phyloP scores from a whole-genome alignment of 1,140 invertebrate genomes.

The Megalonaias nervosa region DNA sequence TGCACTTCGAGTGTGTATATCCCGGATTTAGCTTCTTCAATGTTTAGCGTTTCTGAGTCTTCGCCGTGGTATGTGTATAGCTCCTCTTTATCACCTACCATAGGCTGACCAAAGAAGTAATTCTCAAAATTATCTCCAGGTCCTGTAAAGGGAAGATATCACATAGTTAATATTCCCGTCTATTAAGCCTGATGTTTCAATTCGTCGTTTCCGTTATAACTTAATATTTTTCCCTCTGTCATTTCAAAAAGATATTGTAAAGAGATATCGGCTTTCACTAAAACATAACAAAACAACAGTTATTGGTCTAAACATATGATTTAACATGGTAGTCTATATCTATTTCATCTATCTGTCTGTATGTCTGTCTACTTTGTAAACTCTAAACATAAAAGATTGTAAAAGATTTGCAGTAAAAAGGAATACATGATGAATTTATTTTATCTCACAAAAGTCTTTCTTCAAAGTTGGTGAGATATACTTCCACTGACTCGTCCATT shows the following conservation, averaged over 20 bases:
- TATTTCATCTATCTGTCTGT: too few relatives aligned
- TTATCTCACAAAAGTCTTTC: too few relatives aligned
- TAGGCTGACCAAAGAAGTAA: slow-evolving; percentile 24
- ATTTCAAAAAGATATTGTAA: neutral
- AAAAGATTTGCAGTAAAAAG: too few relatives aligned
- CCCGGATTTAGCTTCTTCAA: slow-evolving; percentile 16
- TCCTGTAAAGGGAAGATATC: slow-evolving; percentile 32
- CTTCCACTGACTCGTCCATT: too few relatives aligned
- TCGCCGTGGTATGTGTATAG: slow-evolving; percentile 27
- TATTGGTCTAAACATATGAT: too few relatives aligned
- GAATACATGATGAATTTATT: too few relatives aligned
- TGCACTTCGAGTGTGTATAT: slow-evolving; percentile 31
- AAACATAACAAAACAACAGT: too few relatives aligned
- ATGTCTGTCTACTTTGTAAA: too few relatives aligned
- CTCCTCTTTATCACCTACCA: slow-evolving; percentile 25
- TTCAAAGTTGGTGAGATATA: too few relatives aligned
- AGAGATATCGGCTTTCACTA: neutral
- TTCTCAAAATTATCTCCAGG: slow-evolving; percentile 29
- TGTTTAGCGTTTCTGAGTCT: slow-evolving; percentile 24
- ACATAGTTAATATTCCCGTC: neutral
- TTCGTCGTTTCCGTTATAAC: neutral
- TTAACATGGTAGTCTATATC: too few relatives aligned
- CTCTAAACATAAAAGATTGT: too few relatives aligned
- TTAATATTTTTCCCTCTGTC: neutral
- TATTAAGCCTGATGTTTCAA: neutral